Conservation (phyloP, 1,140 invertebrate species). For the Penaeus chinensis region DNA sequence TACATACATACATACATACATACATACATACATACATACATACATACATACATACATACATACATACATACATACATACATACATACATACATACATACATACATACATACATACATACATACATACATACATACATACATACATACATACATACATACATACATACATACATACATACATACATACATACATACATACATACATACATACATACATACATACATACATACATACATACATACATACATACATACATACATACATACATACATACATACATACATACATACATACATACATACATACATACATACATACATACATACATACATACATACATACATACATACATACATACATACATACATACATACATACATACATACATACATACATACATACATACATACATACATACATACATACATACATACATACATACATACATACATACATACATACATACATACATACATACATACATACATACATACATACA, state of each 20-base stretch:
- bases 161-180: too few species aligned
- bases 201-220: too few species aligned
- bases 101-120: too few species aligned
- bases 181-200: too few species aligned
- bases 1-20: not conserved
- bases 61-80: too few species aligned
- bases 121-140: too few species aligned
- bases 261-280: not conserved
- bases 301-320: not conserved
- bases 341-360: not conserved
- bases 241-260: not conserved
- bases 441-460: not conserved
- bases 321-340: not conserved
- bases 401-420: conserved; percentile 40
- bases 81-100: too few species aligned
- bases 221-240: too few species aligned
- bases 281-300: not conserved
- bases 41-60: too few species aligned
- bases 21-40: too few species aligned
- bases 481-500: not conserved
- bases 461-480: too few species aligned
- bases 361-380: conserved; percentile 32
- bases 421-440: conserved; percentile 21
- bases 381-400: conserved; percentile 35
- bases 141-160: too few species aligned